Conservation (phyloP, 2,888 invertebrate species). For the Ceriagrion tenellum region DNA sequence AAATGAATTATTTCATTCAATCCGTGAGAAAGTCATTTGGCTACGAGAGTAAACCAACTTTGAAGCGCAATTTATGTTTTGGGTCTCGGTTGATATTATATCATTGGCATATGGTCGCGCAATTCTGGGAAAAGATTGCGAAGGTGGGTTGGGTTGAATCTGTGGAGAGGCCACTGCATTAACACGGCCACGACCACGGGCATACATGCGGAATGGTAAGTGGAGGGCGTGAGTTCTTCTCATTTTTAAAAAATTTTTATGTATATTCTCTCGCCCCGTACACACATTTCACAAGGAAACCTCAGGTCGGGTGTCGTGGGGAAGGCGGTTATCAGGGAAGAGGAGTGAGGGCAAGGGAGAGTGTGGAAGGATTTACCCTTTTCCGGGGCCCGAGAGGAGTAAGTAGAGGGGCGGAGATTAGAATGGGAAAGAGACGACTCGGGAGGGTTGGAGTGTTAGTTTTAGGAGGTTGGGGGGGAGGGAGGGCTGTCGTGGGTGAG, state of each 20-base stretch:
- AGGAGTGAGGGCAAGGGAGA: neutral
- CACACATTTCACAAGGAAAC: neutral
- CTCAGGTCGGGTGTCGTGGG: constrained; percentile 5
- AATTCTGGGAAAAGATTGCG: neutral
- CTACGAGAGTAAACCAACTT: neutral
- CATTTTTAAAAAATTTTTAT: neutral
- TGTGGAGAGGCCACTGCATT: neutral
- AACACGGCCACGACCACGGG: neutral
- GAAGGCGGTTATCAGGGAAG: neutral
- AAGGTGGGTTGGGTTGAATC: neutral
- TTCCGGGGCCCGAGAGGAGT: neutral
- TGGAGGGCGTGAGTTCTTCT: neutral
- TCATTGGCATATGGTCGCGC: neutral
- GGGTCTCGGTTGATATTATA: neutral
- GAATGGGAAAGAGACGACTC: neutral
- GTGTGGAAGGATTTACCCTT: constrained; percentile 11
- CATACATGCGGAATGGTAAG: neutral
- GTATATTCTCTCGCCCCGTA: neutral
- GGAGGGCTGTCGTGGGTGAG: neutral
- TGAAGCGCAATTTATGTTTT: neutral
- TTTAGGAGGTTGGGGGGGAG: neutral
- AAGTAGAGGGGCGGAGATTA: neutral
- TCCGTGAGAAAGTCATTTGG: neutral
- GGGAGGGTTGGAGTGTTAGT: neutral
- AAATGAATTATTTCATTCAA: neutral